Evolutionary conservation across 2,797 vertebrate genomes (phyloP).

Genomic region (Sylvilagus floridanus): DNA sequence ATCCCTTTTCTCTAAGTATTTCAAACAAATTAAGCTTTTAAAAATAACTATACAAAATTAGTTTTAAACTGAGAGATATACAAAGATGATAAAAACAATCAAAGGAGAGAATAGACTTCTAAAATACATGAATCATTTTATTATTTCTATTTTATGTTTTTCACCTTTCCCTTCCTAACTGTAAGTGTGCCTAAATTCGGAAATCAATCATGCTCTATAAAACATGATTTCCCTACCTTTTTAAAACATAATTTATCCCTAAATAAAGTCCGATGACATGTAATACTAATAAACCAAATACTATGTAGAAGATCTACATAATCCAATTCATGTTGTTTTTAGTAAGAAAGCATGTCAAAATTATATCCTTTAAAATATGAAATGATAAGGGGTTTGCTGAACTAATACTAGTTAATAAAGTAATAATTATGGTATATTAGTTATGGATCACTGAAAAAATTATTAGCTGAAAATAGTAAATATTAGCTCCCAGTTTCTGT

Average conservation of each 20-base stretch:
- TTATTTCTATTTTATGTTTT: conserved; percentile 48
- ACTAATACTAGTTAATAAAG: not conserved
- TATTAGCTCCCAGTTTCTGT: not conserved
- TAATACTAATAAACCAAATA: conserved; percentile 25
- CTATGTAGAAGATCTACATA: not conserved
- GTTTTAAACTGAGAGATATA: not conserved
- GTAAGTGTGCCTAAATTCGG: conserved; percentile 14
- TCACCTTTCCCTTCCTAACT: not conserved
- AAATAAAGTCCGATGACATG: not conserved
- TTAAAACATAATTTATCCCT: conserved; percentile 13
- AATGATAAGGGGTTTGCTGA: not conserved
- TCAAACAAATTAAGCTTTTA: no score
- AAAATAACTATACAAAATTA: not conserved
- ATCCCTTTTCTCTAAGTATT: no score
- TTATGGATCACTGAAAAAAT: not conserved
- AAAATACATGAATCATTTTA: not conserved
- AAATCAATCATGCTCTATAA: not conserved
- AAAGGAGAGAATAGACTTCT: not conserved
- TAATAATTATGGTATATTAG: conserved; percentile 20
- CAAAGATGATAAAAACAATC: not conserved
- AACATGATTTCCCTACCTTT: not conserved
- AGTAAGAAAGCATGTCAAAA: conserved; percentile 37
- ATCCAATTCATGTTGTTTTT: not conserved
- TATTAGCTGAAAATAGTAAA: not conserved
- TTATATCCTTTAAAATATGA: conserved; percentile 19